A percentile compares a stretch with the other conserved stretches of the same genome.
Conservation (phyloP, 2,888 invertebrate species). For the Pheosia tremula region DNA sequence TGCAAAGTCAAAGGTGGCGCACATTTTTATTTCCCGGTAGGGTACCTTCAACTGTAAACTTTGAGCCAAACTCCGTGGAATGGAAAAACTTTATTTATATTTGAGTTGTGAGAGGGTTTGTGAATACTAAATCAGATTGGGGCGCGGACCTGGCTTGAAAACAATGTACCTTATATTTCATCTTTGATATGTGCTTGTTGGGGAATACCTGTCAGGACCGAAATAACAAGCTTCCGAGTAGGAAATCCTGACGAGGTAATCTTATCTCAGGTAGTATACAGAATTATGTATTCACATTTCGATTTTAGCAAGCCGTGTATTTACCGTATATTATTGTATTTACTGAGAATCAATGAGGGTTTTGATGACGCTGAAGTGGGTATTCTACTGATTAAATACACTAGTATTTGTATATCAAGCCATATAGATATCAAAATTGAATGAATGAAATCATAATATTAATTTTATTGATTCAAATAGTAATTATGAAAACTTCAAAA, state of each 20-base stretch:
- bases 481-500: neutral
- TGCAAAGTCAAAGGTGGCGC: conserved; percentile 40
- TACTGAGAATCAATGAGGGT: neutral
- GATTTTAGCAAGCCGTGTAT: neutral
- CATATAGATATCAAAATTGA: too few species aligned
- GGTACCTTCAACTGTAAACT: conserved; percentile 65
- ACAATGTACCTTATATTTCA: conserved; percentile 22
- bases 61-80: conserved; percentile 64
- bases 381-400: too few species aligned
- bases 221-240: conserved; percentile 10
- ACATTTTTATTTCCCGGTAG: conserved; percentile 72
- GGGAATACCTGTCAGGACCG: conserved; percentile 13
- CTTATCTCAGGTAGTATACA: neutral
- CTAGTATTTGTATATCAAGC: too few species aligned
- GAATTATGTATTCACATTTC: neutral
- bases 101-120: conserved; percentile 71
- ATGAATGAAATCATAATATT: neutral
- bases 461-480: neutral
- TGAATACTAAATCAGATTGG: conserved; percentile 72
- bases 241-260: conserved; percentile 1
- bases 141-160: conserved; percentile 12
- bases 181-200: conserved; percentile 23
- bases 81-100: conserved; percentile 81
- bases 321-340: neutral
- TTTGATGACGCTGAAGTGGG: too few species aligned